These are phyloP conservation scores for Sminthopsis crassicaudata DNA, from an alignment of 2,113 vertebrate species.

Conservation along the genomic window DNA sequence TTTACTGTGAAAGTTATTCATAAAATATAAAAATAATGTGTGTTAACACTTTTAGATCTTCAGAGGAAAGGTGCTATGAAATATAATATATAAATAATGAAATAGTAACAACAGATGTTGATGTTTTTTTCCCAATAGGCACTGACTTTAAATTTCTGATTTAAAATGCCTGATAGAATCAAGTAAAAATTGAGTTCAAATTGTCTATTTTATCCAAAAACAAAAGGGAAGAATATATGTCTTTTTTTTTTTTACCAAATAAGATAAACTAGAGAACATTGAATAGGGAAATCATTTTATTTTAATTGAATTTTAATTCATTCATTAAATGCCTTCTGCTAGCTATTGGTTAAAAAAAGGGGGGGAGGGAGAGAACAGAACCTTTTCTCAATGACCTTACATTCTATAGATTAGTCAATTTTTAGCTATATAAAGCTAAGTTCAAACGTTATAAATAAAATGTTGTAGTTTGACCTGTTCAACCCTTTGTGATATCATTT, in stretches of 20 bases:
- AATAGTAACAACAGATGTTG: conserved; percentile 69
- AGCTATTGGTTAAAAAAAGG: neutral
- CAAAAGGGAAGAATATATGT: conserved; percentile 60
- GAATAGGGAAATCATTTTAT: neutral
- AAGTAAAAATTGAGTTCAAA: conserved; percentile 69
- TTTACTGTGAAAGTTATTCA: conserved; percentile 64
- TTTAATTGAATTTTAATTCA: neutral
- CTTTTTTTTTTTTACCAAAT: conserved; percentile 40
- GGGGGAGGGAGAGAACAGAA: too few species aligned
- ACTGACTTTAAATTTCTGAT: conserved; percentile 57
- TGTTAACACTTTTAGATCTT: conserved; percentile 56
- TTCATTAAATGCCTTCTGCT: neutral
- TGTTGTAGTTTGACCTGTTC: neutral
- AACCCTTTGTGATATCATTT: neutral
- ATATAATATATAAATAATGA: conserved; percentile 71
- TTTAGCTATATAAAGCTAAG: too few species aligned
- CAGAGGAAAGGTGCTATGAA: conserved; percentile 66
- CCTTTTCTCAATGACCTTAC: too few species aligned
- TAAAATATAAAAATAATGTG: conserved; percentile 65
- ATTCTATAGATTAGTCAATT: too few species aligned
- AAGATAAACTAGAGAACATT: conserved; percentile 36
- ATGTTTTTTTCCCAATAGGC: conserved; percentile 66
- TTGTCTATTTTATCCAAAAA: conserved; percentile 65
- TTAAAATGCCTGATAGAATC: conserved; percentile 61
- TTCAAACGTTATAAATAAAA: neutral